These are phyloP conservation scores for Peucedramus taeniatus DNA, from an alignment of 2,113 vertebrate species.

Conservation along the genomic window DNA sequence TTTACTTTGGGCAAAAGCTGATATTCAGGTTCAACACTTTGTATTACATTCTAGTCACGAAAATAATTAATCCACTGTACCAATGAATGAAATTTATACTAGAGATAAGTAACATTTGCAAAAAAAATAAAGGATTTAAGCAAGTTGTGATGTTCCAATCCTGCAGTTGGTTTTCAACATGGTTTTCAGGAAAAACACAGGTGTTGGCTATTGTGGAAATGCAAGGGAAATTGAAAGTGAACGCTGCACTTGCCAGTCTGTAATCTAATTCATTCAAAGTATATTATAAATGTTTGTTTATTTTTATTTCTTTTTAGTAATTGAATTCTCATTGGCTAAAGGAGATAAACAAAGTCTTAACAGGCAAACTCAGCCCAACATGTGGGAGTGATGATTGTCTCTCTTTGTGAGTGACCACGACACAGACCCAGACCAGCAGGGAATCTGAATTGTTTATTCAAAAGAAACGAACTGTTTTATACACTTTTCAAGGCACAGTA, in stretches of 20 bases:
- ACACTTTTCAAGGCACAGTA: not conserved
- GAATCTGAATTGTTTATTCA: not conserved
- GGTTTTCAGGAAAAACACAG: not conserved
- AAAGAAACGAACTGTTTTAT: not conserved
- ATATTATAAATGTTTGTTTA: not conserved
- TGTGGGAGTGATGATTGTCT: not conserved
- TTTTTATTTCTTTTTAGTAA: not conserved
- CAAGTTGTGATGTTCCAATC: not conserved
- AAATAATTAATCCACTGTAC: not conserved
- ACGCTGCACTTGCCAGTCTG: not conserved
- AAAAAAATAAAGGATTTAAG: not conserved
- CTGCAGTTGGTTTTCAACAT: not conserved
- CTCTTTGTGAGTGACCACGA: fast-evolving
- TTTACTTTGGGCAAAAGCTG: not conserved
- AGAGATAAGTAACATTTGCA: not conserved
- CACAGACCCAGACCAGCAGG: fast-evolving
- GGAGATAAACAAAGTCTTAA: not conserved
- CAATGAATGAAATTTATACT: not conserved
- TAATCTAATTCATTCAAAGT: not conserved
- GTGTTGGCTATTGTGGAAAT: not conserved
- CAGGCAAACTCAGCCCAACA: not conserved
- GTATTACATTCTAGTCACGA: not conserved
- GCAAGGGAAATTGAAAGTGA: not conserved
- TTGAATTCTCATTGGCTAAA: not conserved
- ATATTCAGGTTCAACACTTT: not conserved